Evolutionary conservation across 2,888 invertebrate genomes (phyloP).

Genomic region (Tolmerus cingulatus): DNA sequence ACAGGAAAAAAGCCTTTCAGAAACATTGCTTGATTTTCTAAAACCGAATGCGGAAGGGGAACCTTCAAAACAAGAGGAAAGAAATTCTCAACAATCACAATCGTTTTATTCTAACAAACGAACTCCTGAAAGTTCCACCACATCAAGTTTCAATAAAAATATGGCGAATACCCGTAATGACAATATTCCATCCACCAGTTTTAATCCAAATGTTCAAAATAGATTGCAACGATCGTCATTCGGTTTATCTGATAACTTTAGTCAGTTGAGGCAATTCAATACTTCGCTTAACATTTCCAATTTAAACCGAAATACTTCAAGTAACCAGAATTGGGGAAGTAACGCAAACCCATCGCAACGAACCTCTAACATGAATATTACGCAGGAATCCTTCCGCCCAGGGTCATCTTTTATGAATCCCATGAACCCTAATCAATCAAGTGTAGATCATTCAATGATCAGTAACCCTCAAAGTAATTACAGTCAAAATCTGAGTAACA

Average conservation of each 20-base stretch:
- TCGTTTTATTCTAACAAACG: neutral
- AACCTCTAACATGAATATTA: neutral
- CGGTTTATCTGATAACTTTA: neutral
- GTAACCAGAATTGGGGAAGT: neutral
- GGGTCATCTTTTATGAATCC: neutral
- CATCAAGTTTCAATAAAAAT: neutral
- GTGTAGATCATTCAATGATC: neutral
- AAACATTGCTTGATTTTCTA: conserved; percentile 52
- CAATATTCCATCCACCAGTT: neutral
- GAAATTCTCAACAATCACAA: neutral
- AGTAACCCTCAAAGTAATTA: neutral
- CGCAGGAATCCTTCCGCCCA: neutral
- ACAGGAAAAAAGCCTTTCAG: conserved; percentile 52
- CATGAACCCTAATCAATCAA: neutral
- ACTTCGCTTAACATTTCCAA: conserved; percentile 41
- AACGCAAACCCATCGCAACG: neutral
- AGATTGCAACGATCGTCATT: neutral
- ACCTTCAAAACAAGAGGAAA: neutral
- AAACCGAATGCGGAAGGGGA: conserved; percentile 45
- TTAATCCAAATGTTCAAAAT: neutral
- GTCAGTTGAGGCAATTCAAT: conserved; percentile 29
- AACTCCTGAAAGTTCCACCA: neutral
- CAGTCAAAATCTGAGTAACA: neutral
- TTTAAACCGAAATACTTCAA: neutral
- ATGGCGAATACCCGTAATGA: neutral